phyloP scores from a whole-genome alignment of 2,888 invertebrate species.

The Xanthorhoe designata region DNA sequence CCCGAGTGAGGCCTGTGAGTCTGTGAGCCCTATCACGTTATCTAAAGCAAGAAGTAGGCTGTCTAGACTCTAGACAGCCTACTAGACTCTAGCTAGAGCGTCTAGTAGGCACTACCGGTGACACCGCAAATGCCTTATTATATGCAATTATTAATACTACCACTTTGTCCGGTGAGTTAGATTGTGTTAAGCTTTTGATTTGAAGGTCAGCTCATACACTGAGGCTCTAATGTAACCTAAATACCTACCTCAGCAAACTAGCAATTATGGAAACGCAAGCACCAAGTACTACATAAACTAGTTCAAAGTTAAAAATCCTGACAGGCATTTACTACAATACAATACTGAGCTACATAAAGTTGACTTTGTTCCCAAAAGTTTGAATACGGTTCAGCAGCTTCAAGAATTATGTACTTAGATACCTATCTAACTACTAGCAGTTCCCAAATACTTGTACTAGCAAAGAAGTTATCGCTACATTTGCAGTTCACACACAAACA shows the following conservation, averaged over 20 bases:
- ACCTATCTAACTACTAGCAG: conserved; percentile 21
- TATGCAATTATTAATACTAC: conserved; percentile 8
- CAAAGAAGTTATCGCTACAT: conserved; percentile 3
- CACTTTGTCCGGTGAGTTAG: conserved; percentile 7
- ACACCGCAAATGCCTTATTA: conserved; percentile 8
- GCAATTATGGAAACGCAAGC: conserved; percentile 4
- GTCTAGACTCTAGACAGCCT: no score
- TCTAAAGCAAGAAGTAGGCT: conserved; percentile 4
- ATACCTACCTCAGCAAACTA: conserved; percentile 3
- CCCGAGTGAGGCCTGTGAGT: background rate
- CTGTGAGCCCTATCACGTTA: conserved; percentile 9
- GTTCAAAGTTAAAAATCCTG: background rate
- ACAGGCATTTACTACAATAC: no score
- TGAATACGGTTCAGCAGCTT: conserved; percentile 19
- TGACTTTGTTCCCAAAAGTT: conserved; percentile 12
- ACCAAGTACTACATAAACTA: background rate
- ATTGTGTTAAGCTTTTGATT: conserved; percentile 15
- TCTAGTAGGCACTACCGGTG: conserved; percentile 5
- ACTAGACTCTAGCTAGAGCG: no score
- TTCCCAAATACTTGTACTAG: conserved; percentile 9
- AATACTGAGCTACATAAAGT: background rate
- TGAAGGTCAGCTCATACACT: conserved; percentile 13
- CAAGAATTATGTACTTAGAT: no score
- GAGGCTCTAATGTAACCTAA: conserved; percentile 12
- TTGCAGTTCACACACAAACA: conserved; percentile 12